Percentiles rank a stretch among this genome's conserved stretches.
Evolutionary conservation across 2,888 invertebrate species (phyloP).

Genomic region (Orthonychiurus folsomi): DNA sequence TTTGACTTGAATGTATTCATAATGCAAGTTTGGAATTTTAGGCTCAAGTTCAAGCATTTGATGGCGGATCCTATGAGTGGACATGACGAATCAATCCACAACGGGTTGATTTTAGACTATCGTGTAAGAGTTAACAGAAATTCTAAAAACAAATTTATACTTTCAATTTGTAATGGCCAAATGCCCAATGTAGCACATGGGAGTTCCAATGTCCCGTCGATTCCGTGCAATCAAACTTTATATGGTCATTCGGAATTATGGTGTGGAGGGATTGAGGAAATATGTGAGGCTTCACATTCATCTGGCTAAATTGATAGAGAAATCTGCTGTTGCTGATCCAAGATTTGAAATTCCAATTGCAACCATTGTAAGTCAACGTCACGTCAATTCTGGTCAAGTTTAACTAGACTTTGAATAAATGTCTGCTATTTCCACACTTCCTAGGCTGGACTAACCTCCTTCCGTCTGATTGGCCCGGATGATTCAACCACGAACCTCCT

Average conservation of each 20-base stretch:
- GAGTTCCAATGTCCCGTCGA: constrained; percentile 19
- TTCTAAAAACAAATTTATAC: no score
- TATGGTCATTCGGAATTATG: constrained; percentile 27
- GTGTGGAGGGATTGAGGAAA: constrained; percentile 22
- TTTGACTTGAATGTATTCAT: no score
- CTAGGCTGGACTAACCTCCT: not conserved
- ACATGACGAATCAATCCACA: no score
- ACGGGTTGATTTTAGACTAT: no score
- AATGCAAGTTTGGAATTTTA: no score
- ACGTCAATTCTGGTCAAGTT: not conserved
- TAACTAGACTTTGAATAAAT: not conserved
- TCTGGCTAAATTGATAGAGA: constrained; percentile 25
- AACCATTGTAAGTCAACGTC: constrained; percentile 15
- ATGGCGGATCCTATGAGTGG: no score
- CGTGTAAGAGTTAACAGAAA: no score
- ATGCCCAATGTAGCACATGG: no score
- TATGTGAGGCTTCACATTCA: constrained; percentile 24
- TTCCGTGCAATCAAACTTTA: constrained; percentile 29
- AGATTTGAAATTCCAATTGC: constrained; percentile 27
- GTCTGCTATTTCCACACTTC: not conserved
- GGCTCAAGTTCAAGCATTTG: no score
- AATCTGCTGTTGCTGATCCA: constrained; percentile 21
- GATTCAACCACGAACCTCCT: not conserved
- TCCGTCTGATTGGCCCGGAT: not conserved
- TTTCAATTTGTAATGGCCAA: no score